These are phyloP conservation scores for Syngnathoides biaculeatus DNA, from an alignment of 2,113 vertebrate genomes.

Conservation along the genomic window DNA sequence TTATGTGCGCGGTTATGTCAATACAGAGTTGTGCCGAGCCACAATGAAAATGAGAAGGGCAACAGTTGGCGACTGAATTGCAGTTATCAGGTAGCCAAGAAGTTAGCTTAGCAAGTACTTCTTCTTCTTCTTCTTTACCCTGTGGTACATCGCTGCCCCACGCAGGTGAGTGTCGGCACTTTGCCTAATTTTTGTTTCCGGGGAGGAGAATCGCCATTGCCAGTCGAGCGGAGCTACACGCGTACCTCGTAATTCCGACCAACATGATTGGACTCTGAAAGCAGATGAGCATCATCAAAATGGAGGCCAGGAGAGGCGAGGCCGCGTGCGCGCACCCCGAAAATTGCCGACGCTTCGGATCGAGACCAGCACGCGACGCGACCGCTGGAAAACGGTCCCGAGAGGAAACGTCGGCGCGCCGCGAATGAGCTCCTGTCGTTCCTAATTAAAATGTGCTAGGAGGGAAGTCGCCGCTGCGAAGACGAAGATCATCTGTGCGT, in stretches of 20 bases:
- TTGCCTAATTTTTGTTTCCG: too few relatives aligned
- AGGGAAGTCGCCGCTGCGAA: slow-evolving; percentile 8
- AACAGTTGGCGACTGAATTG: too few relatives aligned
- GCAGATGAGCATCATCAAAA: background rate
- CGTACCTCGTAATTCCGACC: background rate
- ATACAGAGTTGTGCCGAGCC: too few relatives aligned
- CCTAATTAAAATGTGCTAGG: slow-evolving; percentile 60
- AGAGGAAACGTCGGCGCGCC: slow-evolving; percentile 34
- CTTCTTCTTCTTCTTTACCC: too few relatives aligned
- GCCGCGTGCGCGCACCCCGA: slow-evolving; percentile 1
- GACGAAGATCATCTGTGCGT: background rate
- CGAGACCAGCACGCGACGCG: slow-evolving; percentile 60
- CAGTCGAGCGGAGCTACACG: too few relatives aligned
- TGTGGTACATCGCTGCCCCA: too few relatives aligned
- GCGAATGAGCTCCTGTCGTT: slow-evolving; percentile 58
- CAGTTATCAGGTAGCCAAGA: too few relatives aligned
- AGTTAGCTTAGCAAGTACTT: too few relatives aligned
- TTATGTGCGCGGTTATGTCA: too few relatives aligned
- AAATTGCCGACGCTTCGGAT: slow-evolving; percentile 51
- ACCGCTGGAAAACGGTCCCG: slow-evolving; percentile 30
- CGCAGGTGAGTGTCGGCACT: too few relatives aligned
- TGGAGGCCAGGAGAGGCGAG: slow-evolving; percentile 2
- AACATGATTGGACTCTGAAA: background rate
- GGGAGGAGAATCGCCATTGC: too few relatives aligned
- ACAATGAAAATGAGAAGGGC: too few relatives aligned